These are phyloP conservation scores for Myrmecophaga tridactyla DNA, from an alignment of 2,113 vertebrate species.

Conservation along the genomic window DNA sequence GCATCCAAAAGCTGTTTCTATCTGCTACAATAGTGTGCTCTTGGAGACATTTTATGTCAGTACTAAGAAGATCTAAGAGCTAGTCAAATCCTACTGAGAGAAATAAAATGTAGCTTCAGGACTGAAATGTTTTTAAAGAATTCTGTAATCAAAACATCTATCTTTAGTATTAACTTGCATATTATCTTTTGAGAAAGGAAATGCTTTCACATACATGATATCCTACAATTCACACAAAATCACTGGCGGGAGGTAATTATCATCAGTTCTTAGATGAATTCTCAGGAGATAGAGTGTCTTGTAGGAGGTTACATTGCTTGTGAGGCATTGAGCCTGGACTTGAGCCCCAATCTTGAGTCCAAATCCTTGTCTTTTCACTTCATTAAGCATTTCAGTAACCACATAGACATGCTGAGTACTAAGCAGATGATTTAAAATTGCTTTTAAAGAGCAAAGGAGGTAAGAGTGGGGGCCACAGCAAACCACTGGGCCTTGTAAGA, in stretches of 20 bases:
- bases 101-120: background rate
- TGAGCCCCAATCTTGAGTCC: background rate
- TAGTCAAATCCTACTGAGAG: background rate
- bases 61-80: background rate
- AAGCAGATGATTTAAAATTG: background rate
- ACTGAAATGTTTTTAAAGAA: background rate
- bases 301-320: background rate
- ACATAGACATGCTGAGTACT: background rate
- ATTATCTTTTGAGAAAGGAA: background rate
- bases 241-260: background rate
- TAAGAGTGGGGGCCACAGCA: background rate
- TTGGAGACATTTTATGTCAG: background rate
- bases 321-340: background rate
- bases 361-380: background rate
- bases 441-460: background rate
- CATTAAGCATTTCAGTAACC: background rate
- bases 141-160: background rate
- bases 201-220: fast-evolving
- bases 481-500: background rate
- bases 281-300: background rate
- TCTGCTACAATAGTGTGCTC: background rate
- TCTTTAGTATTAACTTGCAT: background rate
- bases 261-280: background rate
- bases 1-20: fast-evolving
- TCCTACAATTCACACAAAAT: background rate